Evolutionary conservation across 2,797 vertebrate species (phyloP), one percentile per base, ranked within the genome.

Genomic region (Hydrocynus forskahlii): DNA sequence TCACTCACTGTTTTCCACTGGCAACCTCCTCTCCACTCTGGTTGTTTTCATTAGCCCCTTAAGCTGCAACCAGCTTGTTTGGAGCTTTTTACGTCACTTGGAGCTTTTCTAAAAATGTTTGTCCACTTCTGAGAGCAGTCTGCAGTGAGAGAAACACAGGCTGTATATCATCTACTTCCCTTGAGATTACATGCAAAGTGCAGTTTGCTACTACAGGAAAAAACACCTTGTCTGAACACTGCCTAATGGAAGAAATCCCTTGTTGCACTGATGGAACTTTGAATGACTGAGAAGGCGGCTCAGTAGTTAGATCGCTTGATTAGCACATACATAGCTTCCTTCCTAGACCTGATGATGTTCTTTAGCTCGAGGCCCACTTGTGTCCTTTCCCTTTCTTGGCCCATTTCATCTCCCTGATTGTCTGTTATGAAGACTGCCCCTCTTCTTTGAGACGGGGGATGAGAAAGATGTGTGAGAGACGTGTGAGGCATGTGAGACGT

Each of bases 401-500:
- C 66, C 45, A 45, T 79, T 76, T 23, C 52, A 40, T 76, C 75
- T 72, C 64, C 75, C 48, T 43, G 75, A 79, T 77, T 3, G n/a
- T 86, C 84, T 82, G 76, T 73, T 79, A 79, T 85, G 84, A 71
- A 67, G 40, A 12, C 75, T 64, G 78, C 48, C 19, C 67, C 48
- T 50, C 72, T 76, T 70, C 60, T 80, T 66, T 67, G 80, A 75
- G 64, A 70, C 29, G 50, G 68, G 45, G 68, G n/a, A 7, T 25
- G n/a, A 43, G 67, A 13, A 54, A 29, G 29, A 3, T 48, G 19
- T 59, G 75, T 45, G 81, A 50, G 76, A 76, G 81, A 63, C 68
- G 52, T 78, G 76, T 48, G 80, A 73, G 64, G 70, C 87, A 76
- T 84, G 80, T 29, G 81, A 66, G 81, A 84, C 77, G 78, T 86